Evolutionary conservation across 2,888 invertebrate species (phyloP), one percentile per base, ranked within the genome.

Genomic region (Seira sanloemensis): DNA sequence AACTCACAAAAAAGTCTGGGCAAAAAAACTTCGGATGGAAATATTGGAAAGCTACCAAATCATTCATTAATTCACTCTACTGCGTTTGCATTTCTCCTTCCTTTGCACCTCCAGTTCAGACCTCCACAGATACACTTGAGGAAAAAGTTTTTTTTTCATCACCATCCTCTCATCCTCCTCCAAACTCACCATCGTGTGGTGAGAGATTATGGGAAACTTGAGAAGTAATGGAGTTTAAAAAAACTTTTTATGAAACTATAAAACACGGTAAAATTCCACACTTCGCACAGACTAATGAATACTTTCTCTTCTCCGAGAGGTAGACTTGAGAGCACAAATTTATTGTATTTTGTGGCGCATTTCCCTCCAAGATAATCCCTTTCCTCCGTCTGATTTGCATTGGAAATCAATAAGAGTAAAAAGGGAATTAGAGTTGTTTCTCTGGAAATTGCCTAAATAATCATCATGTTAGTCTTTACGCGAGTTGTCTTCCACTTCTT

Each of bases 1-100:
- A 12, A n/a, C 50, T 50, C 5, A 7, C 50, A 7, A n/a, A n/a
- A n/a, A n/a, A n/a, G 2, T 7, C 50, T 12, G 16, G 16, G 16
- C 7, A 62, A 62, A 21, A 62, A 62, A 62, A 19, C 62, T 62
- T 62, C 62, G 2, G 21, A 68, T 18, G 50, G 46, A 74, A 46
- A 54, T 62, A 62, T 62, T 62, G 62, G 72, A 72, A 75, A 76
- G 71, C 58, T 72, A 82, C 72, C 67, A 73, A 68, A 74, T 79
- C 79, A 79, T 72, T 79, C 82, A 77, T 77, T 82, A 66, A 75
- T 82, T 82, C 72, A 77, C 62, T 73, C 78, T 46, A 78, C 24
- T 71, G 58, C 71, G 58, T 67, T 24, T n/a, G 12, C 77, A 68
- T 54, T 68, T 27, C 21, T 12, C 2, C 19, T 73, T 72, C n/a